Conservation (phyloP, 2,888 invertebrate genomes). For the Shargacucullia verbasci region DNA sequence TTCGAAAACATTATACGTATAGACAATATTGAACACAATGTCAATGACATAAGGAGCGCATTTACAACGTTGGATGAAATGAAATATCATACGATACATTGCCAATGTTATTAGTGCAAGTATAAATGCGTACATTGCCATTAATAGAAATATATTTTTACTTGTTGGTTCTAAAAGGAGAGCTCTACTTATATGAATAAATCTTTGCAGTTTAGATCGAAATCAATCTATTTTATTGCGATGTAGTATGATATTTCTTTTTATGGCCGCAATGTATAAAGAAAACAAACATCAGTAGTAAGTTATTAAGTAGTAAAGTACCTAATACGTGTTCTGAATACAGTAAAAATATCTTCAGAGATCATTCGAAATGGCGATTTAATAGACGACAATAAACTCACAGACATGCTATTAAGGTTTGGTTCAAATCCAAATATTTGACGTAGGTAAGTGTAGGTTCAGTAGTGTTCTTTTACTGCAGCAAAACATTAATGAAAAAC, state of each 20-base stretch:
- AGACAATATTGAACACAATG: constrained; percentile 7
- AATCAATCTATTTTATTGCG: constrained; percentile 26
- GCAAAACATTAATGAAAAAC: no score
- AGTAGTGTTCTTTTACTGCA: no score
- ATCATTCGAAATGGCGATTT: no score
- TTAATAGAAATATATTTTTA: constrained; percentile 4
- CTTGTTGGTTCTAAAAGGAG: constrained; percentile 8
- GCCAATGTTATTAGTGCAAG: constrained; percentile 10
- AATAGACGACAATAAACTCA: no score
- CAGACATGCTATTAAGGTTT: no score
- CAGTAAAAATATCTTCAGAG: no score
- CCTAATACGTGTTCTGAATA: no score
- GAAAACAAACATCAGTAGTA: no score
- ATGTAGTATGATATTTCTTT: neutral
- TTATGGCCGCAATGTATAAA: neutral
- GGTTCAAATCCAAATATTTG: no score
- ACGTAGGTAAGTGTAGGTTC: no score
- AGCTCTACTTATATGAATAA: no score
- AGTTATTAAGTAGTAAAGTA: no score
- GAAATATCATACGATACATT: constrained; percentile 6
- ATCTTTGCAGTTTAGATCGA: constrained; percentile 29
- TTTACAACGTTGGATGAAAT: constrained; percentile 10
- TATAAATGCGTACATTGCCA: constrained; percentile 10
- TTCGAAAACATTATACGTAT: constrained; percentile 12
- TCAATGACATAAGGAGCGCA: constrained; percentile 8